These are phyloP conservation scores for Sebastes miniatus DNA, from an alignment of 2,797 vertebrate genomes.

Conservation along the genomic window DNA sequence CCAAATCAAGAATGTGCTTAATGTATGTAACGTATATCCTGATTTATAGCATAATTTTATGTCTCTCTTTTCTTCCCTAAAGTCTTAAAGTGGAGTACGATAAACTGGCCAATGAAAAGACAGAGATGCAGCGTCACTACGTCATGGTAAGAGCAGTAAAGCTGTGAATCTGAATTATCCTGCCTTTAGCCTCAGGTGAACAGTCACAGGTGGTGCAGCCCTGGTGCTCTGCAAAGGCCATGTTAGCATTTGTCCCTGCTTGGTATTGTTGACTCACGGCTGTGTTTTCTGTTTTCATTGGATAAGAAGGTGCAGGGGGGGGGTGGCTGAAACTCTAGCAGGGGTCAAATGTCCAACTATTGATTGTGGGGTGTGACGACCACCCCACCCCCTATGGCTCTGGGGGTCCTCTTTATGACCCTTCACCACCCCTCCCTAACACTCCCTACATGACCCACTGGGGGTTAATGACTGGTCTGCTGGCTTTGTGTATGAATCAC, in stretches of 20 bases:
- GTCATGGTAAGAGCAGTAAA: constrained; percentile 89
- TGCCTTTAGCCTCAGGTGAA: constrained; percentile 67
- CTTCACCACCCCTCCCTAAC: constrained; percentile 27
- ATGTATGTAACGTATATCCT: neutral
- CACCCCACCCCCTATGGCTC: constrained; percentile 25
- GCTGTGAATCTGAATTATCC: constrained; percentile 49
- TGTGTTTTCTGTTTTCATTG: constrained; percentile 69
- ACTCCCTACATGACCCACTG: constrained; percentile 57
- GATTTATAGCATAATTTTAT: neutral
- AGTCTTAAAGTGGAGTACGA: constrained; percentile 98
- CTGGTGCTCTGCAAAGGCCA: constrained; percentile 28
- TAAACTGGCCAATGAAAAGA: constrained; percentile 96
- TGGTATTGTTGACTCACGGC: constrained; percentile 44
- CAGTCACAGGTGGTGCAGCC: constrained; percentile 64
- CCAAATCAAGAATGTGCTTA: neutral
- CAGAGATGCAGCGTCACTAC: constrained; percentile 97
- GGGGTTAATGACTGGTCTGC: constrained; percentile 68
- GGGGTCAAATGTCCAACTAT: constrained; percentile 74
- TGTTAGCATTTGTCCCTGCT: constrained; percentile 41
- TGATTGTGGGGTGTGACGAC: constrained; percentile 69
- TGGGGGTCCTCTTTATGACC: constrained; percentile 65
- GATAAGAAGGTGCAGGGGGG: constrained; percentile 38
- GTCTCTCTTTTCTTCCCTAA: constrained; percentile 6
- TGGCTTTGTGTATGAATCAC: constrained; percentile 62
- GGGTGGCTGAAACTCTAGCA: constrained; percentile 55